phyloP scores from a whole-genome alignment of 2,113 vertebrate genomes.

The Catharus minimus region DNA sequence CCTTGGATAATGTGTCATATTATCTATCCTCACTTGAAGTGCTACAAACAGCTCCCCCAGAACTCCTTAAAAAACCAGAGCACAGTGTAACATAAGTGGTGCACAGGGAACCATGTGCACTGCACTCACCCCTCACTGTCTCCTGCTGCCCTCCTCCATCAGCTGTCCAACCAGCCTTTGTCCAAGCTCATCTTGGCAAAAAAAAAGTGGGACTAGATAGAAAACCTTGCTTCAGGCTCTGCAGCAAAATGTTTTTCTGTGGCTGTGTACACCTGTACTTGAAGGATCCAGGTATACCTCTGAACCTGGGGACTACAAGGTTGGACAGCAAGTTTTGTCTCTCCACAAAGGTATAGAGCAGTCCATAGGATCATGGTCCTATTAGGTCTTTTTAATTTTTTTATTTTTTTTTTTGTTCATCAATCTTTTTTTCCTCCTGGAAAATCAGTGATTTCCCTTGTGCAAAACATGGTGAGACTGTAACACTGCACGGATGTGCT shows the following conservation, averaged over 20 bases:
- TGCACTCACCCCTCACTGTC: fast-evolving
- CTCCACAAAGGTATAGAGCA: neutral
- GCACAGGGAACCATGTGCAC: fast-evolving
- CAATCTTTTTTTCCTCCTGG: neutral
- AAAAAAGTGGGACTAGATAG: neutral
- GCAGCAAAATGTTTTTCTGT: neutral
- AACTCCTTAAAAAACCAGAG: neutral
- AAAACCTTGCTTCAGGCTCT: neutral
- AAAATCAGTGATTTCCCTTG: neutral
- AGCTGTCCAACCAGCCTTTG: neutral
- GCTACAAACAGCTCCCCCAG: neutral
- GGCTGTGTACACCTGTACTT: neutral
- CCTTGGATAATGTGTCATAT: fast-evolving
- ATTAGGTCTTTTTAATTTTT: too few relatives aligned
- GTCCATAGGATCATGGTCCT: neutral
- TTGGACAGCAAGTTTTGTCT: neutral
- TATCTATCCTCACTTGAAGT: neutral
- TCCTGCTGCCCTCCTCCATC: fast-evolving
- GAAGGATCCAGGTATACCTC: neutral
- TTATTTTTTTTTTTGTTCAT: neutral
- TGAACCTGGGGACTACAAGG: neutral
- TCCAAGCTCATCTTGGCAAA: neutral
- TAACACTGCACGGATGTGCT: neutral
- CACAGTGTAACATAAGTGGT: fast-evolving
- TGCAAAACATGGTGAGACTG: neutral